phyloP scores from a whole-genome alignment of 2,888 invertebrate genomes.

The Rhaphigaster nebulosa region DNA sequence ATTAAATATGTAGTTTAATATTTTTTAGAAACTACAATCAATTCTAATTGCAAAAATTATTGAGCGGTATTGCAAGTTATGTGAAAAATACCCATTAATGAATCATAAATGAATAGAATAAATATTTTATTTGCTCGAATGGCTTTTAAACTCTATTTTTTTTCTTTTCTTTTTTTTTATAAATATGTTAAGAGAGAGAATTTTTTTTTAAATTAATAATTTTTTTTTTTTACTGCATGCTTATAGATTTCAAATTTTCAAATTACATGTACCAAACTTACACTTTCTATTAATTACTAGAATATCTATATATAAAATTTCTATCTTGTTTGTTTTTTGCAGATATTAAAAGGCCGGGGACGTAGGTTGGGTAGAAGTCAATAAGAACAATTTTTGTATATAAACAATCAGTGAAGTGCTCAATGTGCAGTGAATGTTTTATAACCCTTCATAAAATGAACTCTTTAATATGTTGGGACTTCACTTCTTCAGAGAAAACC shows the following conservation, averaged over 20 bases:
- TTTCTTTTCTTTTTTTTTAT: no score
- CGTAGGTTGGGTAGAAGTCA: not conserved
- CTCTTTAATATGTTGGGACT: constrained; percentile 5
- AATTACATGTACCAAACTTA: not conserved
- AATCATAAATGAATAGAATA: no score
- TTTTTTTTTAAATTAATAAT: no score
- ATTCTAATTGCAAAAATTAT: no score
- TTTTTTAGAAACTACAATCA: no score
- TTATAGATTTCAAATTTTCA: not conserved
- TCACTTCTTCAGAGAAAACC: not conserved
- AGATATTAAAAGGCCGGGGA: constrained; percentile 49
- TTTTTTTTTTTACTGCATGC: not conserved
- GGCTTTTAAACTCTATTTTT: no score
- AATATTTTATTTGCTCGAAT: no score
- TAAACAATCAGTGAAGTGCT: constrained; percentile 39
- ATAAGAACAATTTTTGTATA: constrained; percentile 2
- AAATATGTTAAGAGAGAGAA: no score
- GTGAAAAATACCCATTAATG: no score
- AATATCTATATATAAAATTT: not conserved
- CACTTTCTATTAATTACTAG: not conserved
- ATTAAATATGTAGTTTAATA: no score
- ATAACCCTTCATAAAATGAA: not conserved
- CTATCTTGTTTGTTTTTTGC: not conserved
- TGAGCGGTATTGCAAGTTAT: no score
- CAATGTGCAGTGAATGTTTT: constrained; percentile 35